phyloP scores from a whole-genome alignment of 2,113 vertebrate species.

The Passer domesticus region DNA sequence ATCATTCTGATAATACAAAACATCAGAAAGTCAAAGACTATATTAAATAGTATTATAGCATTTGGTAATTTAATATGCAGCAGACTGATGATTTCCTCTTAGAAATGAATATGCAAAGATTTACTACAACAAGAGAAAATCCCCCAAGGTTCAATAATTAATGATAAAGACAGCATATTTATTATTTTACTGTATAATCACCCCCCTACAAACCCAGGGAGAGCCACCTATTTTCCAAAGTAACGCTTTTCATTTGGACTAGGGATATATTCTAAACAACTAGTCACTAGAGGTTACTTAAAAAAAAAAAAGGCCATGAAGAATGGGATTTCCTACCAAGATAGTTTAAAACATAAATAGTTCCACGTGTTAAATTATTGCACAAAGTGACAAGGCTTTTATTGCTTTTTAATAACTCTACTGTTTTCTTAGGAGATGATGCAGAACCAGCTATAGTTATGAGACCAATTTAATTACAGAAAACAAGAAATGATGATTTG shows the following conservation, averaged over 20 bases:
- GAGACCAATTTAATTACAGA: conserved; percentile 62
- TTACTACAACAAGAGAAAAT: not conserved
- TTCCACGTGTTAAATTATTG: not conserved
- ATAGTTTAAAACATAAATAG: not conserved
- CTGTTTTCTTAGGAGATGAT: conserved; percentile 61
- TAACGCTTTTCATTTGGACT: not conserved
- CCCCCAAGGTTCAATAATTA: not conserved
- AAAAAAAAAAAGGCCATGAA: not conserved
- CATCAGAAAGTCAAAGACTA: not conserved
- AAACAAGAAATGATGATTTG: conserved; percentile 47
- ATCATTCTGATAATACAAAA: not conserved
- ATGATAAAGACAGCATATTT: not conserved
- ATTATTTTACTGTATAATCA: not conserved
- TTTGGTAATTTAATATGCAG: not conserved
- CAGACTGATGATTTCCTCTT: not conserved
- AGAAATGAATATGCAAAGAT: not conserved
- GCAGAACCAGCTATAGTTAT: conserved; percentile 49
- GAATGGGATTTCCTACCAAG: not conserved
- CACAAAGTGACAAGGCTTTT: conserved; percentile 6
- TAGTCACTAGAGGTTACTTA: not conserved
- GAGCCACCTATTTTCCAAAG: not conserved
- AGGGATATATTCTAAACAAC: not conserved
- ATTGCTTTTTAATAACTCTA: conserved; percentile 52
- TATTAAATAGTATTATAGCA: not conserved
- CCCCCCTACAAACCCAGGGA: not conserved